Evolutionary conservation across 2,797 vertebrate species (phyloP).

Genomic region (Coregonus ussuriensis): DNA sequence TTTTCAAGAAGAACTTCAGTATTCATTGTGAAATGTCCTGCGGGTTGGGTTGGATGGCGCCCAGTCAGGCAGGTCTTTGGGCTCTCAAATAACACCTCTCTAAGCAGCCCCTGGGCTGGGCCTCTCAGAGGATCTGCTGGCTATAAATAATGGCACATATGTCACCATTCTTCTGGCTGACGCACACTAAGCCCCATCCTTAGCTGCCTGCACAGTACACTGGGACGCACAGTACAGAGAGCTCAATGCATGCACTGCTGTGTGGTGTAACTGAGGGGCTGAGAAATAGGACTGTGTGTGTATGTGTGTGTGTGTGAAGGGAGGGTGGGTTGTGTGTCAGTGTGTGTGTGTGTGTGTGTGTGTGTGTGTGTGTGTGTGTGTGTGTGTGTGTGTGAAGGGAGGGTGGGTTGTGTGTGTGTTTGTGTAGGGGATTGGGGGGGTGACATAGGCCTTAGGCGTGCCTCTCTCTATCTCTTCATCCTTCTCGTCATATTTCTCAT

Average conservation of each 20-base stretch:
- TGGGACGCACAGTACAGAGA: conserved; percentile 7
- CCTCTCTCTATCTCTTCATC: conserved; percentile 12
- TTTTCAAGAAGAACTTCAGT: too few relatives aligned
- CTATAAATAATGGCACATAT: conserved; percentile 76
- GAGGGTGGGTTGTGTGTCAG: not conserved
- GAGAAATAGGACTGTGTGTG: conserved; percentile 9
- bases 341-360: not conserved
- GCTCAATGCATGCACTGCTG: not conserved
- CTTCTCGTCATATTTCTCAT: not conserved
- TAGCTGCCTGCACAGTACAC: conserved; percentile 30
- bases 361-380: not conserved
- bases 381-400: not conserved
- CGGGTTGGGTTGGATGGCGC: conserved; percentile 23
- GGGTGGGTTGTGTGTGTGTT: not conserved
- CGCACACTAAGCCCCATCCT: conserved; percentile 54
- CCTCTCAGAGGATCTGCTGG: conserved; percentile 62
- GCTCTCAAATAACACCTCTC: conserved; percentile 59
- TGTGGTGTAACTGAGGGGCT: conserved; percentile 20
- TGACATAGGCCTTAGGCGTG: not conserved
- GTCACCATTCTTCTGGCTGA: conserved; percentile 59
- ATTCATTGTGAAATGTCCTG: conserved; percentile 24
- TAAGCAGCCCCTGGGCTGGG: conserved; percentile 60
- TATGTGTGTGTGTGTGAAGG: not conserved
- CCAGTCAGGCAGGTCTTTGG: conserved; percentile 55
- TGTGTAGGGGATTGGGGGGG: not conserved